A percentile compares a stretch with the other conserved stretches of the same genome.
phyloP scores from a whole-genome alignment of 2,888 invertebrate genomes.

The Dryobotodes eremita region DNA sequence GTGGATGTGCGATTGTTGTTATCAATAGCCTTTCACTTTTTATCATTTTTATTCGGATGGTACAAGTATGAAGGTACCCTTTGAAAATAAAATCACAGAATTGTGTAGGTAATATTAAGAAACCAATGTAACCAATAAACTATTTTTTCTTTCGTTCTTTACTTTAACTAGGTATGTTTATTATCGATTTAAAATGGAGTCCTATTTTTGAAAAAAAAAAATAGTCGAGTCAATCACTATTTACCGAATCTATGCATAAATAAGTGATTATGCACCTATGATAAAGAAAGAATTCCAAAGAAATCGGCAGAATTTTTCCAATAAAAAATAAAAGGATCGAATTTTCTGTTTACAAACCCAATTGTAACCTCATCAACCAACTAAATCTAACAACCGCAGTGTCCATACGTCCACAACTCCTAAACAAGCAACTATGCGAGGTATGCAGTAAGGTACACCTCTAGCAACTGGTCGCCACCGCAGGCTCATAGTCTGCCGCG shows the following conservation, averaged over 20 bases:
- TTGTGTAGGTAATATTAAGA: neutral
- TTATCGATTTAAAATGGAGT: neutral
- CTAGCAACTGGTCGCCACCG: conserved; percentile 65
- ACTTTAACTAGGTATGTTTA: too few species aligned
- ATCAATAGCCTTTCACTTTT: conserved; percentile 20
- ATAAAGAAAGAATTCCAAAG: neutral
- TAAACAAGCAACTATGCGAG: conserved; percentile 55
- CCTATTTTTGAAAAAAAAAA: neutral
- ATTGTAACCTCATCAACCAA: conserved; percentile 17
- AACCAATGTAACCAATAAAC: neutral
- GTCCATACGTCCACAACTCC: conserved; percentile 17
- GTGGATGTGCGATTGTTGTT: conserved; percentile 23
- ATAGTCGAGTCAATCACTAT: too few species aligned
- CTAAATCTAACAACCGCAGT: conserved; percentile 44
- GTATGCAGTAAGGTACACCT: conserved; percentile 64
- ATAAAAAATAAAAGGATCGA: neutral
- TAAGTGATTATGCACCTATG: neutral
- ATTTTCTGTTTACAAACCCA: neutral
- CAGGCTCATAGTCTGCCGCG: conserved; percentile 56
- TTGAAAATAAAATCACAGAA: neutral
- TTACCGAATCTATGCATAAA: neutral
- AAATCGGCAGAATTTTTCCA: neutral
- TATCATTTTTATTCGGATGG: neutral
- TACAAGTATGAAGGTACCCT: neutral
- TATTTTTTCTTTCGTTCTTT: too few species aligned